Evolutionary conservation across 2,888 invertebrate genomes (phyloP).

Genomic region (Lasioglossum villosulum): DNA sequence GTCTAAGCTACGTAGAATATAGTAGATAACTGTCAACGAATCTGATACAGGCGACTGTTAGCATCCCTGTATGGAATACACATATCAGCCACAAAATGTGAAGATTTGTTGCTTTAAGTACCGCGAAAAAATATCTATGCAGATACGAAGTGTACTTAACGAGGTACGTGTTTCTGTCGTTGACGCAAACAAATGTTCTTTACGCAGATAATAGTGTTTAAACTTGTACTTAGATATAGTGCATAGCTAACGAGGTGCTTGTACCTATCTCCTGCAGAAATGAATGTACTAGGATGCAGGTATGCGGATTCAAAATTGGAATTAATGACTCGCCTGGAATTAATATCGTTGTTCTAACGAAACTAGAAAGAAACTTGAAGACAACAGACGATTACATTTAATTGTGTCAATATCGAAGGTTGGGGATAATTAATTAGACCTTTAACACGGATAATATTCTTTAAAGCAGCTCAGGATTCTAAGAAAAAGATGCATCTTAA

Average conservation of each 20-base stretch:
- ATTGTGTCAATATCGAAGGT: too few species aligned
- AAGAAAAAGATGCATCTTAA: background rate
- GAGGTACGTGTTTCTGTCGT: constrained; percentile 62
- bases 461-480: too few species aligned
- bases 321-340: constrained; percentile 10
- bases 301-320: constrained; percentile 9
- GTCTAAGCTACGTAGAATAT: background rate
- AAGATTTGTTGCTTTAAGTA: constrained; percentile 36
- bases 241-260: constrained; percentile 56
- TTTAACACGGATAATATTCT: too few species aligned
- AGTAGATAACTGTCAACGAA: background rate
- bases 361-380: background rate
- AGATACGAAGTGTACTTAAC: constrained; percentile 51
- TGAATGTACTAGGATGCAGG: constrained; percentile 37
- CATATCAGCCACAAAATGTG: constrained; percentile 38
- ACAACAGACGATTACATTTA: background rate
- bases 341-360: background rate
- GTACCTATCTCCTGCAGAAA: constrained; percentile 46
- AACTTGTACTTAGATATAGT: constrained; percentile 58
- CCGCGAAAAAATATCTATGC: constrained; percentile 14
- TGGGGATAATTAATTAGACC: too few species aligned
- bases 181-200: constrained; percentile 55
- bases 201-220: constrained; percentile 53
- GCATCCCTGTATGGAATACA: background rate
- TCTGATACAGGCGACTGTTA: background rate